Conservation (phyloP, 1,140 invertebrate genomes). For the Eubasilissa regina region DNA sequence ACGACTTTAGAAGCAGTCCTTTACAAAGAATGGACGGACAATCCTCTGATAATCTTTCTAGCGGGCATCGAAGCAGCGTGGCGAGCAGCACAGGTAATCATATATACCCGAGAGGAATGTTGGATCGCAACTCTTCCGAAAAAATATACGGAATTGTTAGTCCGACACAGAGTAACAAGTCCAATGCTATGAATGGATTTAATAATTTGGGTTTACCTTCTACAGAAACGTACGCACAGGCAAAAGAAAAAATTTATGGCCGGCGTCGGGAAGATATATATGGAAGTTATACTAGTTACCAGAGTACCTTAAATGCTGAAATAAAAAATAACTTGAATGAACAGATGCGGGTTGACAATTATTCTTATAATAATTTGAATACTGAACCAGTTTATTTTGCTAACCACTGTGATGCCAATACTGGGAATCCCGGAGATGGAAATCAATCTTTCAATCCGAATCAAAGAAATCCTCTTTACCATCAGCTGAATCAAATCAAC, state of each 20-base stretch:
- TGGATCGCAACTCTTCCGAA: slow-evolving; percentile 35
- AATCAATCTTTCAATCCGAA: not conserved
- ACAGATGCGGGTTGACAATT: slow-evolving; percentile 11
- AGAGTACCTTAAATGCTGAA: slow-evolving; percentile 47
- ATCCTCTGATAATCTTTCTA: slow-evolving; percentile 62
- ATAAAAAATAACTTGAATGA: slow-evolving; percentile 25
- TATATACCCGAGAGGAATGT: slow-evolving; percentile 37
- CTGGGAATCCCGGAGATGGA: not conserved
- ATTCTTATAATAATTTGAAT: slow-evolving; percentile 30
- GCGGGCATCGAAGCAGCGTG: slow-evolving; percentile 62
- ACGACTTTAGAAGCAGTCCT: slow-evolving; percentile 46
- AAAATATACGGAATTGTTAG: slow-evolving; percentile 44
- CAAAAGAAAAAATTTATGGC: slow-evolving; percentile 68
- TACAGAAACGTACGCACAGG: slow-evolving; percentile 65
- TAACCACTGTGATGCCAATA: slow-evolving; percentile 4
- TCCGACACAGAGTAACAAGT: slow-evolving; percentile 1
- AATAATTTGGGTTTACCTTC: slow-evolving; percentile 64
- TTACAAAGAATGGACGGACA: slow-evolving; percentile 55
- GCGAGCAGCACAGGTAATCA: slow-evolving; percentile 62
- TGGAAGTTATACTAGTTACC: slow-evolving; percentile 65
- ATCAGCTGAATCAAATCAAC: slow-evolving; percentile 46
- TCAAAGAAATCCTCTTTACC: slow-evolving; percentile 29
- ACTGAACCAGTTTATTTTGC: slow-evolving; percentile 26
- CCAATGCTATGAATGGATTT: slow-evolving; percentile 18
- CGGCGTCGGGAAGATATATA: slow-evolving; percentile 68